Conservation (phyloP, 2,888 invertebrate species). For the Keiferia lycopersicella region DNA sequence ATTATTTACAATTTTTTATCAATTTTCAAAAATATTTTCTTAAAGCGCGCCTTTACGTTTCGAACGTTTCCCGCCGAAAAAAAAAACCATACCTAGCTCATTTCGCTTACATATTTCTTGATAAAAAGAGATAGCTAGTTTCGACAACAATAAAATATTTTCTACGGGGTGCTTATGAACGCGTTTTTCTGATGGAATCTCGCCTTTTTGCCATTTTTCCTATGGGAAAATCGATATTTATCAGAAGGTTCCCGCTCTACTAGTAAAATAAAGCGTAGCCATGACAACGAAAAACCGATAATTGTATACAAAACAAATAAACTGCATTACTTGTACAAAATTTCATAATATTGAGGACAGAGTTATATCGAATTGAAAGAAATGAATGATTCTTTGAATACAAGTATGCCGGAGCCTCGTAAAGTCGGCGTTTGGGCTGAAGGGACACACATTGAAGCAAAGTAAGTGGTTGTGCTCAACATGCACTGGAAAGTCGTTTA, state of each 20-base stretch:
- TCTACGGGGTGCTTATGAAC: background rate
- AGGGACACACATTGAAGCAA: slow-evolving; percentile 69
- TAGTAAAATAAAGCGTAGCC: too few species aligned
- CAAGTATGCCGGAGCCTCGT: slow-evolving; percentile 63
- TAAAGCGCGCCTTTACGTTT: too few species aligned
- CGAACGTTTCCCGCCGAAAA: too few species aligned
- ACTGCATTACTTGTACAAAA: background rate
- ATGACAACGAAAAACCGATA: slow-evolving; percentile 19
- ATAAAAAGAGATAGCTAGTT: background rate
- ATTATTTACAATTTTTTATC: too few species aligned
- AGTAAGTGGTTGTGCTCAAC: slow-evolving; percentile 52
- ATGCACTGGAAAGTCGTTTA: background rate
- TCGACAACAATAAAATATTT: background rate
- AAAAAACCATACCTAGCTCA: too few species aligned
- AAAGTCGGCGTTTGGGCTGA: slow-evolving; percentile 76
- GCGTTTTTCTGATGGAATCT: background rate
- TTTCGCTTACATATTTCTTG: too few species aligned
- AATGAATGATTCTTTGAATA: slow-evolving; percentile 60
- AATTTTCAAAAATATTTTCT: too few species aligned
- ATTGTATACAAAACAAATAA: slow-evolving; percentile 16
- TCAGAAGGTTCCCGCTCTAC: background rate
- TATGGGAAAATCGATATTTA: background rate
- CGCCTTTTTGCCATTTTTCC: slow-evolving; percentile 1
- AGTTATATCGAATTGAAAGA: background rate
- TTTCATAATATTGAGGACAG: background rate